Conservation (phyloP, 2,113 vertebrate genomes). For the Dipodomys merriami region DNA sequence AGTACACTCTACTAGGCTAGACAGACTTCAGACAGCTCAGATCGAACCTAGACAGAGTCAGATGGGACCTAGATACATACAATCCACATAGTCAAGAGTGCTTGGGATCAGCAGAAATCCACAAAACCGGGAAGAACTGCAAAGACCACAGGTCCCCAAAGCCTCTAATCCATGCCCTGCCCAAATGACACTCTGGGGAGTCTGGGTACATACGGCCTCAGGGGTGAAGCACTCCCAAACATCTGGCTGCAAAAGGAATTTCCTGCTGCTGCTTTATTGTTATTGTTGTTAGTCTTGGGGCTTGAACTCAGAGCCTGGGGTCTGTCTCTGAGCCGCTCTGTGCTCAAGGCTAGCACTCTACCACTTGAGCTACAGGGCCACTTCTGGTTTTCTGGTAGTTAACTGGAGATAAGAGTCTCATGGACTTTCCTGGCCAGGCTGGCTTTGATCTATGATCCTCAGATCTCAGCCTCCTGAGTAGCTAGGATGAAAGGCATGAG, state of each 20-base stretch:
- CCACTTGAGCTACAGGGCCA: too few species aligned
- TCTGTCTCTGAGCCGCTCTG: neutral
- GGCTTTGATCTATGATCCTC: too few species aligned
- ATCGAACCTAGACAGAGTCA: slow-evolving; percentile 60
- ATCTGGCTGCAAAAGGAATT: neutral
- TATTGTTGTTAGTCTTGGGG: too few species aligned
- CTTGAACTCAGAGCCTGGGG: too few species aligned
- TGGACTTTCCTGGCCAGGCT: too few species aligned
- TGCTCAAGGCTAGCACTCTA: too few species aligned
- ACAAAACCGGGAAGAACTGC: accelerated
- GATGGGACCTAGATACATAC: slow-evolving; percentile 21
- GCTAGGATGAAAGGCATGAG: too few species aligned
- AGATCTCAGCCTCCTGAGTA: too few species aligned
- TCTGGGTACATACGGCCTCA: neutral
- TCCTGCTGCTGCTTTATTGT: too few species aligned
- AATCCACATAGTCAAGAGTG: neutral
- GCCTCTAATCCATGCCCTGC: neutral
- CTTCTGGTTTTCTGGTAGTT: too few species aligned
- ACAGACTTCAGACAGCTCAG: slow-evolving; percentile 56
- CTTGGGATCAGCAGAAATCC: neutral
- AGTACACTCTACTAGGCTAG: neutral
- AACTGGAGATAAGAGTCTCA: too few species aligned
- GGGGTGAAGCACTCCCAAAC: neutral
- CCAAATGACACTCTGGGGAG: neutral
- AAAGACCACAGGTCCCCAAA: accelerated